These are phyloP conservation scores for Probaryconus sp. DNA, from an alignment of 1,140 invertebrate species.

Conservation along the genomic window DNA sequence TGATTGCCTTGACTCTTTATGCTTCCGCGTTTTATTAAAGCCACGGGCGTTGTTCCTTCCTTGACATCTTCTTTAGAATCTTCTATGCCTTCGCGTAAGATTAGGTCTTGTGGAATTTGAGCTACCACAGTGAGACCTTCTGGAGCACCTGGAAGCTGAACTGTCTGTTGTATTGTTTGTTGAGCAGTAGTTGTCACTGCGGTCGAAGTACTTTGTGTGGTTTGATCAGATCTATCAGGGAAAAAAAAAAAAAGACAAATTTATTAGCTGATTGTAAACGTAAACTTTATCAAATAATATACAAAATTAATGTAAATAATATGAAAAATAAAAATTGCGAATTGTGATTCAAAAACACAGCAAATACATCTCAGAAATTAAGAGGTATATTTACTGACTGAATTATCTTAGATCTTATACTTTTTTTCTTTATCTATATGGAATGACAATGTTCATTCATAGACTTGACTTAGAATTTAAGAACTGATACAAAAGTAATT, in stretches of 20 bases:
- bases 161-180: constrained; percentile 75
- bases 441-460: neutral
- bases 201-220: constrained; percentile 75
- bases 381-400: neutral
- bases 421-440: too few relatives aligned
- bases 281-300: too few relatives aligned
- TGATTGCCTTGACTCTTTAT: constrained; percentile 73
- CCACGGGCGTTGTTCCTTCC: constrained; percentile 77
- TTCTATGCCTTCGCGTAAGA: constrained; percentile 78
- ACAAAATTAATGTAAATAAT: too few relatives aligned
- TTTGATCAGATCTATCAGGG: constrained; percentile 76
- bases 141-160: constrained; percentile 76
- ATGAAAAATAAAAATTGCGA: too few relatives aligned
- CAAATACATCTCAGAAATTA: neutral
- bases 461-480: too few relatives aligned
- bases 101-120: constrained; percentile 83
- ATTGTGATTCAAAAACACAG: neutral
- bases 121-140: constrained; percentile 83
- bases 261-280: neutral
- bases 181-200: constrained; percentile 73
- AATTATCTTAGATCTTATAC: neutral
- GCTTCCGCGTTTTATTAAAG: constrained; percentile 78
- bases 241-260: constrained; percentile 3
- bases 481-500: too few relatives aligned
- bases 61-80: constrained; percentile 77